Evolutionary conservation across 2,888 invertebrate genomes (phyloP).

Genomic region (Stictocephala bisonia): DNA sequence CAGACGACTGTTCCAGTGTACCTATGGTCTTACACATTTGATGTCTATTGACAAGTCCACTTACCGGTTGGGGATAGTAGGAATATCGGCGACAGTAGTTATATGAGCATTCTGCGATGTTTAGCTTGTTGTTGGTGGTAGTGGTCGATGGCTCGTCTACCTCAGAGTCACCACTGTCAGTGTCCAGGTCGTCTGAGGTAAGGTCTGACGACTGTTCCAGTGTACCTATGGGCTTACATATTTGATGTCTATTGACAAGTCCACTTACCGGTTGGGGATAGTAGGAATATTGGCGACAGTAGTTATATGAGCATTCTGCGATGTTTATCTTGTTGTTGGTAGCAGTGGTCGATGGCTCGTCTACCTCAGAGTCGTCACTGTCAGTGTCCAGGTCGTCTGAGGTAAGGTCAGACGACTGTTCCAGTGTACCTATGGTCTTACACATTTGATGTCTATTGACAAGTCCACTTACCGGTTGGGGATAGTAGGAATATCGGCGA

Average conservation of each 20-base stretch:
- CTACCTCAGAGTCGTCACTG: constrained; percentile 40
- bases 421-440: no score
- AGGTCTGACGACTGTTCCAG: constrained; percentile 37
- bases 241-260: no score
- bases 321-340: constrained; percentile 37
- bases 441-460: no score
- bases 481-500: constrained; percentile 42
- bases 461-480: constrained; percentile 41
- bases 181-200: constrained; percentile 44
- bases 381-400: constrained; percentile 44
- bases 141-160: constrained; percentile 31
- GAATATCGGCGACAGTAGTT: constrained; percentile 44
- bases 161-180: constrained; percentile 40
- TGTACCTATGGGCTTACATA: constrained; percentile 11
- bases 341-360: constrained; percentile 21
- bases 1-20: constrained; percentile 33
- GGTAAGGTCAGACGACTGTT: background rate
- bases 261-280: constrained; percentile 42
- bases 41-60: no score
- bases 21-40: no score
- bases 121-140: constrained; percentile 38
- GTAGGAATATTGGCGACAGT: constrained; percentile 42
- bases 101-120: constrained; percentile 42
- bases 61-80: constrained; percentile 42
- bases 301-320: constrained; percentile 41